phyloP scores from a whole-genome alignment of 53 echinoderm and acorn worm genomes.

The Mesocentrotus franciscanus region DNA sequence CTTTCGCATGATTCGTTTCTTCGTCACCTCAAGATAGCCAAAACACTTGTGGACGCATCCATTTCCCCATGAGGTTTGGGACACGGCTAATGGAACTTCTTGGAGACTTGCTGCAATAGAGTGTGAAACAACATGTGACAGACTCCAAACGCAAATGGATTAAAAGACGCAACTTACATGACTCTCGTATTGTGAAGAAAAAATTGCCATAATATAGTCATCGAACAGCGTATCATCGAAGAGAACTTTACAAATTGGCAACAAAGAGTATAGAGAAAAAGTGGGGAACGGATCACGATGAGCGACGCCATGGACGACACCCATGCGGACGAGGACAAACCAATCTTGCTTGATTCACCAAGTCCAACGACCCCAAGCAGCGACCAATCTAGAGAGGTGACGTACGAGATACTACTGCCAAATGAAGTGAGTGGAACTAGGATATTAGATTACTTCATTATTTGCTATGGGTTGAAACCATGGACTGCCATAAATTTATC shows the following conservation, averaged over 20 bases:
- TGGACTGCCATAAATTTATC: too few relatives aligned
- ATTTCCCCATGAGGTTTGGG: background rate
- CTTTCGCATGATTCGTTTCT: background rate
- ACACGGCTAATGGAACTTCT: background rate
- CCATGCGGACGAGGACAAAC: conserved; percentile 63
- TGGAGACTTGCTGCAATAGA: background rate
- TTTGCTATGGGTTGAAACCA: too few relatives aligned
- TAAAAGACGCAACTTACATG: background rate
- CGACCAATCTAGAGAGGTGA: conserved; percentile 61
- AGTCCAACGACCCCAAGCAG: conserved; percentile 63
- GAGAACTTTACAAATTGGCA: background rate
- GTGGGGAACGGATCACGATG: background rate
- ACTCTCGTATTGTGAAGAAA: background rate
- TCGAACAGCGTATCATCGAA: background rate
- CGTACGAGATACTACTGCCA: conserved; percentile 57
- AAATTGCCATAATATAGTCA: background rate
- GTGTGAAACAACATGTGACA: conserved; percentile 8
- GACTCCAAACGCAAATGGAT: background rate
- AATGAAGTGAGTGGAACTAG: conserved; percentile 48
- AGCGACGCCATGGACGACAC: conserved; percentile 64
- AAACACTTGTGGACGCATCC: background rate
- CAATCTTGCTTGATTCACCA: conserved; percentile 56
- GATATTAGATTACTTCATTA: too few relatives aligned
- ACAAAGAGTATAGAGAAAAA: background rate
- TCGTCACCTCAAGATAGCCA: background rate